Percentiles rank a stretch among this genome's conserved stretches.
Evolutionary conservation across 2,113 vertebrate genomes (phyloP).

Genomic region (Tetraodon nigroviridis): DNA sequence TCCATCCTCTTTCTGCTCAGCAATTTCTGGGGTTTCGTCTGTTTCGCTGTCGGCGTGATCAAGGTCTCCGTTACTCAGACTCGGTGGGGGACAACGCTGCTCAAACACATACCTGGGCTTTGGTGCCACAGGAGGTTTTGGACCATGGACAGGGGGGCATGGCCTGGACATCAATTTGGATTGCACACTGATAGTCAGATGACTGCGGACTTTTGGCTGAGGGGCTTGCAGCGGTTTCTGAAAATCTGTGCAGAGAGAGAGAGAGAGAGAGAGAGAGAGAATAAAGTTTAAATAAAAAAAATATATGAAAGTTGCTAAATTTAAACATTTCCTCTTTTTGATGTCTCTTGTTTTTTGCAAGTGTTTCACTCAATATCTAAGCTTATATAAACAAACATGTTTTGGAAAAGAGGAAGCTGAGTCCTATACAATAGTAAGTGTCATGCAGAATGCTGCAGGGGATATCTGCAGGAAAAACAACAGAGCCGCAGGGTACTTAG

Average conservation of each 20-base stretch:
- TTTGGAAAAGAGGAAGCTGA: conserved; percentile 28
- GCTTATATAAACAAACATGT: background rate
- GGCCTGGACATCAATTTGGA: conserved; percentile 80
- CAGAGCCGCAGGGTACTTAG: conserved; percentile 61
- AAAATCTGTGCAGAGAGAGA: conserved; percentile 74
- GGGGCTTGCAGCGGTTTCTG: conserved; percentile 84
- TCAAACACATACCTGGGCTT: conserved; percentile 79
- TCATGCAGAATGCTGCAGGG: conserved; percentile 51
- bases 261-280: background rate
- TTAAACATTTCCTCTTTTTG: background rate
- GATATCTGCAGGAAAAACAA: conserved; percentile 72
- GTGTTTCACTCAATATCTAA: background rate
- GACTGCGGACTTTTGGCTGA: conserved; percentile 79
- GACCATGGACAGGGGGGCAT: conserved; percentile 75
- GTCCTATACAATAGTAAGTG: conserved; percentile 36
- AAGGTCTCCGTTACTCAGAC: conserved; percentile 81
- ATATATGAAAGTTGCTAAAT: conserved; percentile 5
- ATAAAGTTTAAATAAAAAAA: conserved; percentile 8
- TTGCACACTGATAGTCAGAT: conserved; percentile 79
- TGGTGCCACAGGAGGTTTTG: conserved; percentile 88
- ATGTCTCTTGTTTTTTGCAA: background rate
- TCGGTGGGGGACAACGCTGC: conserved; percentile 49
- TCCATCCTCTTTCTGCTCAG: conserved; percentile 47
- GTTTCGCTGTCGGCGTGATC: conserved; percentile 64
- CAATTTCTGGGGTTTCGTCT: conserved; percentile 49